Percentiles rank a stretch among this genome's conserved stretches.
phyloP scores from a whole-genome alignment of 2,113 vertebrate species.

The Phoenicopterus ruber region DNA sequence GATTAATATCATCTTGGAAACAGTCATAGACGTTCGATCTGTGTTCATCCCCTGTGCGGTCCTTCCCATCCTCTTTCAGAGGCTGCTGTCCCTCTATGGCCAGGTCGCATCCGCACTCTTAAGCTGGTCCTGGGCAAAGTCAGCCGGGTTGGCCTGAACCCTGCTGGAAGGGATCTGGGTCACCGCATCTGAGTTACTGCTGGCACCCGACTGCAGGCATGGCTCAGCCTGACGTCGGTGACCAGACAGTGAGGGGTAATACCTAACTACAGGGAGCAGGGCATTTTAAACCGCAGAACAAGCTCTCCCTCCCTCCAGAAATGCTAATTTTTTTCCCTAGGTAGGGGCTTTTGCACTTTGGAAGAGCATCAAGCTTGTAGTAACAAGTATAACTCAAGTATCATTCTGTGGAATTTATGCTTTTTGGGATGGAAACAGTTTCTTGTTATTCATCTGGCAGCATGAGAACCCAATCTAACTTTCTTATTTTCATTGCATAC shows the following conservation, averaged over 20 bases:
- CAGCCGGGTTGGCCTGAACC: background rate
- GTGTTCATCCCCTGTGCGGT: background rate
- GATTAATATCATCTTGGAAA: background rate
- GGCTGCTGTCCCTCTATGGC: background rate
- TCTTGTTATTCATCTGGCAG: background rate
- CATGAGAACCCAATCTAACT: background rate
- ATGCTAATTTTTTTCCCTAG: background rate
- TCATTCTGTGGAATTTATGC: background rate
- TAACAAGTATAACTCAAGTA: background rate
- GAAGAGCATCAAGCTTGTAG: background rate
- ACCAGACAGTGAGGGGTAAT: background rate
- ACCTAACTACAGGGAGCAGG: background rate
- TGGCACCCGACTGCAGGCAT: fast-evolving
- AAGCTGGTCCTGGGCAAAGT: background rate
- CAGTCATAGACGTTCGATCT: background rate
- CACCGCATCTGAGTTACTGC: background rate
- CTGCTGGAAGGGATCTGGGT: background rate
- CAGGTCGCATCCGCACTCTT: background rate
- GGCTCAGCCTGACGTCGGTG: background rate
- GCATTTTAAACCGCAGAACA: background rate
- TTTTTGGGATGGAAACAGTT: background rate
- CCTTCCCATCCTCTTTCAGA: background rate
- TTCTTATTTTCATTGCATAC: background rate
- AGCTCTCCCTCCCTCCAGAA: background rate
- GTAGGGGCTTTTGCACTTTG: background rate